A percentile compares a stretch with the other conserved stretches of the same genome.
phyloP scores from a whole-genome alignment of 2,113 vertebrate species.

The Podocnemis expansa region DNA sequence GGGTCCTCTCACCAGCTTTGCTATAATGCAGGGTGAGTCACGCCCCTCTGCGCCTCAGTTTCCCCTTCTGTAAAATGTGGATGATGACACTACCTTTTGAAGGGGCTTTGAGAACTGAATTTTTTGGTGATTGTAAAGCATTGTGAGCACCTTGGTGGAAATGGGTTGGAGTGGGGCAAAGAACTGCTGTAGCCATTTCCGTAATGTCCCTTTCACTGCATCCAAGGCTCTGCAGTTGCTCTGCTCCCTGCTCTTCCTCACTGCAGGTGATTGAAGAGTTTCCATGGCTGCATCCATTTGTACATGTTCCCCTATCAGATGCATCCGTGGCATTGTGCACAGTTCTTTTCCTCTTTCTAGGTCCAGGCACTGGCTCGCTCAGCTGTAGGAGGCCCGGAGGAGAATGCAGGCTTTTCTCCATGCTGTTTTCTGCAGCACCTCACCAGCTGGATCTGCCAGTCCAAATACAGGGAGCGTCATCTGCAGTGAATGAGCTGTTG shows the following conservation, averaged over 20 bases:
- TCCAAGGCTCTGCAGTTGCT: neutral
- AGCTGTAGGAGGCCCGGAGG: neutral
- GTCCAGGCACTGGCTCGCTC: neutral
- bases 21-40: neutral
- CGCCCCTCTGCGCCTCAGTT: neutral
- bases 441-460: too few relatives aligned
- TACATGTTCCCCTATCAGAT: neutral
- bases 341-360: neutral
- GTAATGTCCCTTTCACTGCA: neutral
- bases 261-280: neutral
- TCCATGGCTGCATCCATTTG: neutral
- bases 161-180: neutral
- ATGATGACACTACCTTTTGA: neutral
- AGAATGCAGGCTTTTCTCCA: neutral
- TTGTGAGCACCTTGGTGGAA: neutral
- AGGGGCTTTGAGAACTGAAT: neutral
- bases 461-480: too few relatives aligned
- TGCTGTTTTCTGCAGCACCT: neutral
- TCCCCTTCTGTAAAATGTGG: neutral
- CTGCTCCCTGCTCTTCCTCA: neutral
- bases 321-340: neutral
- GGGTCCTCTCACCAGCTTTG: neutral
- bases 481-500: neutral
- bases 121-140: neutral
- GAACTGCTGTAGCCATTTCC: neutral